Base-by-base conservation (phyloP, 2,888 invertebrate species). In the Eumerus sabulonum region DNA sequence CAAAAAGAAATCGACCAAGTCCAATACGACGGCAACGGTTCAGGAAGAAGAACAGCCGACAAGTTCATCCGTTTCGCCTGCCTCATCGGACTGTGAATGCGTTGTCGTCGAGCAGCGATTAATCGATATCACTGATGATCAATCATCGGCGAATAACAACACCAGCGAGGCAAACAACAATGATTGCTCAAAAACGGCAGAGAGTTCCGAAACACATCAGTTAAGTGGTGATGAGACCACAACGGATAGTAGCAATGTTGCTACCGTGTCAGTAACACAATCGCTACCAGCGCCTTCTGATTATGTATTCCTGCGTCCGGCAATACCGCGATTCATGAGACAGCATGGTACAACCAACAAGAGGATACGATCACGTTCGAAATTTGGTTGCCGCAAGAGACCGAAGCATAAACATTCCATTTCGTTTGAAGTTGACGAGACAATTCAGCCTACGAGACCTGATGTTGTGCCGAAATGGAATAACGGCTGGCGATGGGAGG, bases 401-500 rank as follows among this genome's bases (percentile, higher is more conserved):
- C 86, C 86, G 60, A 86, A 86, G 18, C 85, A 84, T 57, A 86
- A 86, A 60, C 86, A 87, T 67, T 85, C 85, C 77, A 86, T 87
- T 54, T 85, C 85, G 42, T 84, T 85, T 71, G 87, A 88, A 72
- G 86, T 87, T 82, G 90, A 90, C 68, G 89, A 89, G 13, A 90
- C 89, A 40, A 90, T 89, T 84, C 88, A 90, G 35, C 89, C 90
- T 73, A 85, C 86, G 36, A 86, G 89, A 72, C 89, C 86, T 60
- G 87, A 87, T 83, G 86, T 87, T n/a, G 86, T 90, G 83, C 93
- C 93, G 42, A 92, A 92, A 84, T 96, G 96, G 96, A 96, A 95
- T 86, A 97, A 97, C 87, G 97, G 97, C 27, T 97, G 97, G 97
- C 92, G 92, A 82, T 97, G 96, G 95, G 94, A 95, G 86, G 97